Percentiles rank a stretch among this genome's conserved stretches.
These are phyloP conservation scores for Aromia moschata DNA, from an alignment of 2,888 invertebrate genomes.

Conservation along the genomic window DNA sequence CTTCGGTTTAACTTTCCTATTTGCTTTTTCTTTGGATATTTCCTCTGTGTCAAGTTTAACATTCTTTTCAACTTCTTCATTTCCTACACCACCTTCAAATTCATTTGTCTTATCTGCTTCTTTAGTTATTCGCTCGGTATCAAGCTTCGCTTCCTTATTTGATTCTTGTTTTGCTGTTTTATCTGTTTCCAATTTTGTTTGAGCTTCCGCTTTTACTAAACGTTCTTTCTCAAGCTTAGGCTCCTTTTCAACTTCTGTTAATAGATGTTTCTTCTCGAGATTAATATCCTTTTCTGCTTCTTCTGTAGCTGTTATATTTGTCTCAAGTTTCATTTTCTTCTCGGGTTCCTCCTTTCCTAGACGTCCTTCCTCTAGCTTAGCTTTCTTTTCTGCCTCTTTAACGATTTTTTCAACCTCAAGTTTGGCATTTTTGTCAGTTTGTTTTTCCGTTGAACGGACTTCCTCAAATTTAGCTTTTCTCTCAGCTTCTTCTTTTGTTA, in stretches of 20 bases:
- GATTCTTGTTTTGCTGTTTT: constrained; percentile 31
- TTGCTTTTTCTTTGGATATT: constrained; percentile 21
- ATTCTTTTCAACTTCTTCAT: constrained; percentile 24
- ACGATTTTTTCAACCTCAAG: constrained; percentile 29
- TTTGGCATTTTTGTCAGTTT: constrained; percentile 31
- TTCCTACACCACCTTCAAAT: too few species aligned
- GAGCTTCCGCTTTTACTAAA: constrained; percentile 11
- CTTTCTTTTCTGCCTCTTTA: constrained; percentile 33
- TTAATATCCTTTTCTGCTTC: not conserved
- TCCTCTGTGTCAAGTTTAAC: constrained; percentile 31
- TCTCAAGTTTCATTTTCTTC: constrained; percentile 35
- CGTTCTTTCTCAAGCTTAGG: constrained; percentile 21
- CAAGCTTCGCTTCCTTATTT: constrained; percentile 15
- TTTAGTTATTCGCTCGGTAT: not conserved
- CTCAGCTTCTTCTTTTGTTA: constrained; percentile 24
- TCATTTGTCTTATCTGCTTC: constrained; percentile 8
- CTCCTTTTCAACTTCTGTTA: constrained; percentile 21
- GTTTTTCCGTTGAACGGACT: constrained; percentile 28
- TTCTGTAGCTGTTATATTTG: constrained; percentile 43
- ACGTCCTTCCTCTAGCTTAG: constrained; percentile 38
- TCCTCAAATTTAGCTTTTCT: constrained; percentile 29
- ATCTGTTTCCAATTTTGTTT: constrained; percentile 27
- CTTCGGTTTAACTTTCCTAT: not conserved
- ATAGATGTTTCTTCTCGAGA: not conserved
- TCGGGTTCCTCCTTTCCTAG: constrained; percentile 48